phyloP scores from a whole-genome alignment of 2,797 vertebrate species.

The Linurgus olivaceus region DNA sequence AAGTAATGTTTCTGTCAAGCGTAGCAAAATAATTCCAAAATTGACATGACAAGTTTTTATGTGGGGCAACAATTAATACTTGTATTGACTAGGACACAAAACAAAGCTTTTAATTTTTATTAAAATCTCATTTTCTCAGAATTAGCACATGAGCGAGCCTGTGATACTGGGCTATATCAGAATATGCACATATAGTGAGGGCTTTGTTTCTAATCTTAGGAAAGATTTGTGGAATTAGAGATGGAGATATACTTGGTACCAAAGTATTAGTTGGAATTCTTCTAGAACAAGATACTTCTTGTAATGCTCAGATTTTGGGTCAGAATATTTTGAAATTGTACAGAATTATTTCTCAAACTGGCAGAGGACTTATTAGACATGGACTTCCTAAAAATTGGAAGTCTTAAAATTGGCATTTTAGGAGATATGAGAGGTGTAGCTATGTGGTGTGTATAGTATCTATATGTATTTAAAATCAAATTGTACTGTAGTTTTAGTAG shows the following conservation, averaged over 20 bases:
- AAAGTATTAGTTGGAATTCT: neutral
- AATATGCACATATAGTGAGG: neutral
- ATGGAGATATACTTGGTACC: neutral
- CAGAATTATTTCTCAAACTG: neutral
- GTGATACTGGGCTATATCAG: neutral
- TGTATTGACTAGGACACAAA: neutral
- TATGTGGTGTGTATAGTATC: neutral
- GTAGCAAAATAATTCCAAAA: neutral
- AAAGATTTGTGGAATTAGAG: neutral
- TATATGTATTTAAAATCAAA: neutral
- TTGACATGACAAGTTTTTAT: neutral
- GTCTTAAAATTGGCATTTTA: neutral
- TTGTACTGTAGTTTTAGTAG: neutral
- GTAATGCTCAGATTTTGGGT: neutral
- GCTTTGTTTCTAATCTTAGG: neutral
- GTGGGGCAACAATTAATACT: neutral
- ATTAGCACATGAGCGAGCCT: neutral
- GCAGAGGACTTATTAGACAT: neutral
- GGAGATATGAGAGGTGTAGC: rapidly evolving
- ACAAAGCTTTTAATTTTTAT: neutral
- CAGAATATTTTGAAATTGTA: neutral
- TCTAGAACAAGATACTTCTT: neutral
- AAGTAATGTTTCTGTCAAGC: neutral
- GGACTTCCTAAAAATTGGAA: neutral
- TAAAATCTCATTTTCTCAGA: neutral